These are phyloP conservation scores for Psammodynastes pulverulentus DNA, from an alignment of 2,113 vertebrate genomes.

Conservation along the genomic window DNA sequence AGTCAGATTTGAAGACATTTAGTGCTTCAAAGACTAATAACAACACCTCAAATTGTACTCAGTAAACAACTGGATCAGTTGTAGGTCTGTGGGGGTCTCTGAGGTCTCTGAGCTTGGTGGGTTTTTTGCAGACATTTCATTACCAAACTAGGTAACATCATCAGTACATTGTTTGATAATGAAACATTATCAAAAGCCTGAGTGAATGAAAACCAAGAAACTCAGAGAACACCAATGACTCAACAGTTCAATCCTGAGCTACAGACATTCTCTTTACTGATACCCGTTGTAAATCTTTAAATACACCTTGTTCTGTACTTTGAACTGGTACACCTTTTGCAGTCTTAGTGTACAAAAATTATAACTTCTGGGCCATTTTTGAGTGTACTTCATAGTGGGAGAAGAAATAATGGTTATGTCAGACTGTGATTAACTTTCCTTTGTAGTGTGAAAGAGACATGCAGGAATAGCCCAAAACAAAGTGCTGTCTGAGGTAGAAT, in stretches of 20 bases:
- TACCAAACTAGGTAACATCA: not conserved
- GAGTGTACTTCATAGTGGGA: not conserved
- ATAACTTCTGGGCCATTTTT: not conserved
- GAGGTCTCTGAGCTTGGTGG: too few relatives aligned
- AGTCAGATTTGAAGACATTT: not conserved
- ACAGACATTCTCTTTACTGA: not conserved
- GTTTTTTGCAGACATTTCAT: not conserved
- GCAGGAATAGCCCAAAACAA: not conserved
- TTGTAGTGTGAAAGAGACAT: not conserved
- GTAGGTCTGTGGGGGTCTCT: too few relatives aligned
- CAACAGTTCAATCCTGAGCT: too few relatives aligned
- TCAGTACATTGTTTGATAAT: not conserved
- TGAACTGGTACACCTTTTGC: not conserved
- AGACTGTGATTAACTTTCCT: not conserved
- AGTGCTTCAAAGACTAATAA: not conserved
- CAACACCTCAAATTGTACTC: not conserved
- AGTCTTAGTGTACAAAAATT: not conserved
- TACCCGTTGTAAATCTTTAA: not conserved
- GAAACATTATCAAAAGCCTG: not conserved
- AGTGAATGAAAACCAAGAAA: not conserved
- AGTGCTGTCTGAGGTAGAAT: not conserved
- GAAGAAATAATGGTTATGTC: not conserved
- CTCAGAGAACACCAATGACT: not conserved
- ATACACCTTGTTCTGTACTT: not conserved
- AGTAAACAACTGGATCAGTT: not conserved